These are phyloP conservation scores for Perdita meconis DNA, from an alignment of 2,888 invertebrate species.

Conservation along the genomic window DNA sequence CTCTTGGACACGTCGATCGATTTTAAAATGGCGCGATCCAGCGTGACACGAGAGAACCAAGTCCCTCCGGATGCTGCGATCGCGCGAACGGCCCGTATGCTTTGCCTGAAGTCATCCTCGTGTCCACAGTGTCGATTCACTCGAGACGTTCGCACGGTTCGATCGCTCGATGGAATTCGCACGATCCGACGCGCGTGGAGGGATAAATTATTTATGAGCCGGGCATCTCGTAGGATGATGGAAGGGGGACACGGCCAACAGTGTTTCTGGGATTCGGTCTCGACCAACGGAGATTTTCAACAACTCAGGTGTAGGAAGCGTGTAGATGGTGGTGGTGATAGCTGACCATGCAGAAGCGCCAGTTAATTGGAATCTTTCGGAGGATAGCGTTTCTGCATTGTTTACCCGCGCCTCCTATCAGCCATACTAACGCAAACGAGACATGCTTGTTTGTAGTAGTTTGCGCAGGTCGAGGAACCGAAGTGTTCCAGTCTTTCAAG, in stretches of 20 bases:
- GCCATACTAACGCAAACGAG: conserved; percentile 20
- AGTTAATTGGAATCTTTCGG: conserved; percentile 7
- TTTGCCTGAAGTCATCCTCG: conserved; percentile 57
- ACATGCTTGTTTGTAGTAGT: conserved; percentile 41
- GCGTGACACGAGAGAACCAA: conserved; percentile 38
- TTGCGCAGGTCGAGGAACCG: neutral
- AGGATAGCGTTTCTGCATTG: conserved; percentile 8
- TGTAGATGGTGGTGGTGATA: conserved; percentile 10
- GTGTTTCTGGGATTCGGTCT: neutral
- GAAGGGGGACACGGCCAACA: neutral
- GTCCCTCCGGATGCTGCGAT: conserved; percentile 48
- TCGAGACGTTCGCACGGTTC: conserved; percentile 27
- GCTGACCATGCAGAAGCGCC: conserved; percentile 14
- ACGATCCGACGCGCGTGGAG: conserved; percentile 28
- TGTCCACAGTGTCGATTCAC: conserved; percentile 53
- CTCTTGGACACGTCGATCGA: conserved; percentile 17
- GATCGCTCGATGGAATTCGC: conserved; percentile 42
- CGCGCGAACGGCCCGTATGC: conserved; percentile 53
- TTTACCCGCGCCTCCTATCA: conserved; percentile 22
- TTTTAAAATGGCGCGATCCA: conserved; percentile 67
- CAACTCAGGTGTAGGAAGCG: conserved; percentile 21
- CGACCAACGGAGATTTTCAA: neutral
- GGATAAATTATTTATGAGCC: conserved; percentile 21
- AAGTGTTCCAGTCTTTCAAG: neutral
- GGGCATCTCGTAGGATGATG: neutral